Evolutionary conservation across 2,888 invertebrate species (phyloP), one percentile per base, ranked within the genome.

Genomic region (Shargacucullia verbasci): DNA sequence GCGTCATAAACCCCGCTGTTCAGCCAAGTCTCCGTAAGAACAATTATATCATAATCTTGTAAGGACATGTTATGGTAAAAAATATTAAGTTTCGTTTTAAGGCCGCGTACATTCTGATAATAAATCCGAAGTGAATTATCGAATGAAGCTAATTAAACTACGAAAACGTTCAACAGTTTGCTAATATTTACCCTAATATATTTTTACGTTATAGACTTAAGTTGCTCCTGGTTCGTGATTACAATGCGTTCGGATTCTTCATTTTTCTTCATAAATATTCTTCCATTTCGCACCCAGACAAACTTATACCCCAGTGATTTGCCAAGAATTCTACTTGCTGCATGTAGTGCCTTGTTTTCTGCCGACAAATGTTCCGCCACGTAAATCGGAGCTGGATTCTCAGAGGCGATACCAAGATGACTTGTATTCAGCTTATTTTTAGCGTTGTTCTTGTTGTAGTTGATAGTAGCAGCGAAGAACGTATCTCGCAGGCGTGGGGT

Each of bases 41-140:
- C 25, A n/a, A 62, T 53, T 9, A 65, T 41, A 44, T 73, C 70
- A 49, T 61, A 73, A 52, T 70, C 46, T 44, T 40, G 50, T 38
- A 55, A 59, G 15, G 20, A 37, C 13, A 69, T 15, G 35, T 70
- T 57, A 2, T 38, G 27, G 38, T 61, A 66, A 46, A 70, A 63
- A 35, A 41, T 35, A 34, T 55, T 40, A 12, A 64, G 59, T 54
- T 73, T 73, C 0, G 65, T 66, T 43, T 60, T 40, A 7, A 72
- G 33, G 3, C 72, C 72, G 12, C 69, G 48, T 41, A 53, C 44
- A 47, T 66, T 72, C 39, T 72, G 67, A 15, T 65, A 72, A 31
- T 69, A 66, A 15, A 70, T 43, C 12, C 44, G 48, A 15, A 52
- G 33, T 34, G 40, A 40, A 39, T 15, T 38, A 39, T 48, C 6